Evolutionary conservation across 2,888 invertebrate species (phyloP), one percentile per base, ranked within the genome.

Genomic region (Leptinotarsa rubiginosa): DNA sequence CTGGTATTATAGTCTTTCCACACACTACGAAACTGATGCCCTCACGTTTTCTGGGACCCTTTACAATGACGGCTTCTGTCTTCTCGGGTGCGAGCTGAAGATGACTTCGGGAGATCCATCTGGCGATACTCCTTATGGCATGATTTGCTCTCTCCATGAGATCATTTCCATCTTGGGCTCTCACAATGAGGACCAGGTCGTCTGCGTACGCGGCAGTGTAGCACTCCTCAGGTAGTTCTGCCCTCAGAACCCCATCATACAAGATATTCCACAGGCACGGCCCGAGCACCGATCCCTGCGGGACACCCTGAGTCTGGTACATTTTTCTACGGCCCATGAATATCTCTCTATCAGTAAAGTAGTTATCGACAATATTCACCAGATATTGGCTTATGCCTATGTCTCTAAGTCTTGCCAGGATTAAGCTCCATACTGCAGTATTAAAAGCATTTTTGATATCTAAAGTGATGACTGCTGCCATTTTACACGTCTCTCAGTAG

Each of bases 71-170:
- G 10, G 74, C 75, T 47, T 75, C 70, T 1, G 75, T 75, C 52
- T 75, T 75, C 20, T 69, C 71, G 16, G 72, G 62, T n/a, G 73
- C 75, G 1, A 77, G n/a, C 25, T 54, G 65, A 0, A 77, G 67
- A 12, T 47, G 59, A 5, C 68, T 62, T 3, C 47, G 13, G 2
- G 31, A 12, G 64, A 77, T 77, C 72, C 70, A 72, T 10, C 20
- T 41, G 4, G 20, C 41, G 47, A 77, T 62, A 0, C 3, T 49
- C 15, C 47, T 56, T 4, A 75, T 59, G 16, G 69, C 22, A 20
- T 54, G 65, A 5, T 75, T 67, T 7, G 68, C 74, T 47, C 12
- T 72, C 7, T 56, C 4, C 3, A 54, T 50, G 4, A 74, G 68
- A 7, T 67, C 50, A 5, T 22, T 50, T 4, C 59, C 47, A 13